Base-by-base conservation (phyloP, 2,113 vertebrate genomes). In the Isichthys henryi region DNA sequence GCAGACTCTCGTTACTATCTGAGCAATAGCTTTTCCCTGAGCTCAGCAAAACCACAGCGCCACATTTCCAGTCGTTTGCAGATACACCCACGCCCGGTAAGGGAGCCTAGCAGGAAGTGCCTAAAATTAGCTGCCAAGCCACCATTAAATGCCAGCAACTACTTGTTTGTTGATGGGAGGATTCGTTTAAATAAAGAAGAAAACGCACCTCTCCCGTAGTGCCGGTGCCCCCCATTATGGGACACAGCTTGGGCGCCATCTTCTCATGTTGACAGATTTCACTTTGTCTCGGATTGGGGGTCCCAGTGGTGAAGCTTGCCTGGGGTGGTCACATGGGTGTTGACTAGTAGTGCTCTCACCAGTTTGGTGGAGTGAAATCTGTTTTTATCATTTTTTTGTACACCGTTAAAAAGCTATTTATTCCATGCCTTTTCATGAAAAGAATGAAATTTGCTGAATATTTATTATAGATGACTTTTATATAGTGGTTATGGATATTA, bases 401-500 rank as follows among this genome's bases (percentile, higher is more conserved):
- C 49, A 39, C 3, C 48, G 17, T 56, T 31, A 10, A 87, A 19
- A 53, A 39, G 31, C 58, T 19, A 87, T 87, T 87, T 87, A 87
- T 56, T 87, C 17, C 15, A 80, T 86, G 45, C n/a, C 5, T 27
- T 86, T 31, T 53, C 48, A 31, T 84, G 43, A 53, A 52, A 52
- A 74, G 66, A 86, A 53, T 86, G 11, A 27, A 0, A 5, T 15
- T 86, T 86, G 11, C 11, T 19, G 85, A 53, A 53, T 87, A 87
- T 87, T 87, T 87, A 87, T 87, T 53, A 50, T 85, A 85, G 31
- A 87, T 31, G 17, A 56, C 15, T 9, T 39, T 87, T 87, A 53
- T 35, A 17, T 86, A 27, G 11, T 85, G 45, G 2, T 31, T 53
- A 35, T 87, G 52, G 86, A 87, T 87, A 50, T 58, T 31, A 19